Percentiles rank a stretch among this genome's conserved stretches.
These are phyloP conservation scores for Panzeria rudis DNA, from an alignment of 2,888 invertebrate species.

Conservation along the genomic window DNA sequence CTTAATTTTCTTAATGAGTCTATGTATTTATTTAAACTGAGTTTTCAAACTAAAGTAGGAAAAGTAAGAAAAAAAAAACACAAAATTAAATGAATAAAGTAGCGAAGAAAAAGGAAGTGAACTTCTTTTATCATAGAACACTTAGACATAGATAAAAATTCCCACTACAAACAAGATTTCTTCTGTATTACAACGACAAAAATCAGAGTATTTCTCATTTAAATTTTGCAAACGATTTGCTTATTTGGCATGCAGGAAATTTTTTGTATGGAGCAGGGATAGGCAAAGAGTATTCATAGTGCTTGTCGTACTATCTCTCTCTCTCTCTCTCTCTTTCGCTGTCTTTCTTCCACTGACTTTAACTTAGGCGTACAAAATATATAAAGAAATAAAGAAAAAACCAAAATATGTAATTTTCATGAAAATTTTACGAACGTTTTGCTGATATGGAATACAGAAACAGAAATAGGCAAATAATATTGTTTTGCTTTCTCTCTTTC, in stretches of 20 bases:
- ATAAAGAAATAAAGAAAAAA: too few relatives aligned
- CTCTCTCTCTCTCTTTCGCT: background rate
- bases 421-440: too few relatives aligned
- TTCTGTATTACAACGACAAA: background rate
- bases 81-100: background rate
- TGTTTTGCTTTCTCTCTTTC: too few relatives aligned
- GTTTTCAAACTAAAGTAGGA: constrained; percentile 20
- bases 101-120: background rate
- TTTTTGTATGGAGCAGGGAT: too few relatives aligned
- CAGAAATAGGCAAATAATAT: too few relatives aligned
- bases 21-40: constrained; percentile 14
- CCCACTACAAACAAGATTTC: too few relatives aligned
- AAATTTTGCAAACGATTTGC: background rate
- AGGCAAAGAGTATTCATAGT: too few relatives aligned
- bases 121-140: constrained; percentile 5
- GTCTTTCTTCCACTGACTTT: background rate
- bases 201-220: background rate
- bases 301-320: too few relatives aligned
- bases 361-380: too few relatives aligned
- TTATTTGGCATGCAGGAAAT: background rate
- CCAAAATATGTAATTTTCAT: too few relatives aligned
- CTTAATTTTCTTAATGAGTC: constrained; percentile 37
- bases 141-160: background rate
- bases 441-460: too few relatives aligned
- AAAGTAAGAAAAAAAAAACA: constrained; percentile 62